Evolutionary conservation across 1,140 invertebrate genomes (phyloP), one percentile per base, ranked within the genome.

Genomic region (Drosophila ananassae): DNA sequence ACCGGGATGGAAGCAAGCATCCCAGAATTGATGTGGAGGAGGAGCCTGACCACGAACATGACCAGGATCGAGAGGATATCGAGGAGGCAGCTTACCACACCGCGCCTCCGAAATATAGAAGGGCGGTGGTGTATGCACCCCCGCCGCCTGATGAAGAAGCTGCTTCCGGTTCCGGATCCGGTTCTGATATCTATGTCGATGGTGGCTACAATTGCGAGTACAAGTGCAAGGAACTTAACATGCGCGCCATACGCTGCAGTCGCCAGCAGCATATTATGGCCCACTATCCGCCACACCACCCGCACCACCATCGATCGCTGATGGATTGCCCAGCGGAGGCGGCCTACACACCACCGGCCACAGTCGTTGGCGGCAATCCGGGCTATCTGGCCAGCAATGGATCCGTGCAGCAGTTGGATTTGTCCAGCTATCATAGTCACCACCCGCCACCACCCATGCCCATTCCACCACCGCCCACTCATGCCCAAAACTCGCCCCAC

Each of bases 191-290:
- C 17, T 84, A 82, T 25, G 48, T 77, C 47, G 83, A 90, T 39
- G 71, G 58, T 63, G 81, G 64, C 52, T 91, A 89, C 44, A 87
- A 90, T 28, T 91, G 90, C 69, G 83, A 91, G 34, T 91, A 85
- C 68, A 92, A 90, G 67, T 89, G 79, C 73, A 90, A 79, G 69
- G 81, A 90, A 64, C 72, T 89, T 22, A 89, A 90, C 10, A 79
- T 91, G 84, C 79, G 90, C 2, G 87, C 89, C 59, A 92, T 92
- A 62, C 90, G 91, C 56, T 82, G 84, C 52, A 90, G 62, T 69
- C 91, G 90, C 5, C 84, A 77, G 55, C 79, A 80, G 54, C 77
- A 84, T 12, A 25, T 71, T 9, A 32, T 74, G 63, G 22, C 83
- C 34, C 71, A 68, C 2, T 85, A 76, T 22, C 71, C 30, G 17